Evolutionary conservation across 2,113 vertebrate genomes (phyloP), one percentile per base, ranked within the genome.

Genomic region (Syrrhaptes paradoxus): DNA sequence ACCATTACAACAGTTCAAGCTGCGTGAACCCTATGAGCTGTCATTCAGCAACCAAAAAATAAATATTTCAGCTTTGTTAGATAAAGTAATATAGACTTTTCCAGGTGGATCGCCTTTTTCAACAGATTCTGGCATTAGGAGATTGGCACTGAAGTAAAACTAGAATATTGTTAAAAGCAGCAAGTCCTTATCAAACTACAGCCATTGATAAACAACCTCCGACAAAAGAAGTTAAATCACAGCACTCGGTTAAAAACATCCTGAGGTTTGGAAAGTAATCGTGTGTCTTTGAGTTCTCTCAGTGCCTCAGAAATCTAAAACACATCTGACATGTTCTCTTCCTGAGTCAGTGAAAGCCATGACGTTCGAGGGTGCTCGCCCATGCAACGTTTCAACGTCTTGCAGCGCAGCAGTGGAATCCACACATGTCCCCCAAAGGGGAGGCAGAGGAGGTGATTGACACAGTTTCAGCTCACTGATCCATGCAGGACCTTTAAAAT

Each of bases 391-490:
- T 72, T 45, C 55, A 88, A 65, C 0, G 0, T 28, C 79, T 54
- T 59, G 65, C 32, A 79, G 75, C 4, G 3, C 0, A 0, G 73
- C 68, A 75, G 32, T 16, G 31, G 45, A 65, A 95, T 89, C 76
- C 66, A 85, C 48, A 36, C 24, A 0, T 17, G 75, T 72, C 79
- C 68, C 81, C 57, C 80, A 52, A 82, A 88, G 65, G 28, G 59
- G 66, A 96, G 65, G 95, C 80, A 96, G 73, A 94, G 85, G 90
- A 96, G 92, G 72, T 76, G 86, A 86, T 38, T 96, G 86, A 95
- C 95, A 97, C 32, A 61, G 77, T 75, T 84, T 49, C 76, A 90
- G 58, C 73, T 97, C 83, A 61, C 61, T 93, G 73, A 92, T 95
- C 92, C 66, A 79, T 38, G 62, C 31, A 70, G 31, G 36, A 79